Evolutionary conservation across 2,888 invertebrate species (phyloP).

Genomic region (Nemoura dubitans): DNA sequence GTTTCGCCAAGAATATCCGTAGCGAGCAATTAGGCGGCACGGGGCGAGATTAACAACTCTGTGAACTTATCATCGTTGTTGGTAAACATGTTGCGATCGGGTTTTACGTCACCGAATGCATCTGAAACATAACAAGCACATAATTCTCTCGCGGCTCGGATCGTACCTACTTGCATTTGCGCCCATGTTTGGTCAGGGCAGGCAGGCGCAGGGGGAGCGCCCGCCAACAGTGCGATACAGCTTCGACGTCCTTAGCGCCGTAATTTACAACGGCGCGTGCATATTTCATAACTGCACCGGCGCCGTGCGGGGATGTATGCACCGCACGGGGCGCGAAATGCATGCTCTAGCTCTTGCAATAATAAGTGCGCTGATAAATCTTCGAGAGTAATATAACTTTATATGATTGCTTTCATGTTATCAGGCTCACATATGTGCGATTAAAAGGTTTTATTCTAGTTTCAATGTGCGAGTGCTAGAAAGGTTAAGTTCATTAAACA

Average conservation of each 20-base stretch:
- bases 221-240: neutral
- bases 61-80: neutral
- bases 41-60: neutral
- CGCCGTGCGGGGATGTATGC: neutral
- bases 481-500: neutral
- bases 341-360: neutral
- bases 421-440: neutral
- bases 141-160: neutral
- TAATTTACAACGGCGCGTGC: neutral
- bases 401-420: neutral
- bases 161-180: neutral
- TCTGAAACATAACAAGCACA: slow-evolving; percentile 7
- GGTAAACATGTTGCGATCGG: neutral
- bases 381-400: neutral
- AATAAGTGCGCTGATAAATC: neutral
- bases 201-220: neutral
- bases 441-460: neutral
- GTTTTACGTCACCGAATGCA: neutral
- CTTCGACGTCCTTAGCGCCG: neutral
- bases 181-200: neutral
- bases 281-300: neutral
- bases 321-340: neutral
- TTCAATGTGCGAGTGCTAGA: neutral
- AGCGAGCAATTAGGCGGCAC: neutral
- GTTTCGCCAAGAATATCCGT: neutral